These are phyloP conservation scores for Tanypteryx hageni DNA, from an alignment of 2,888 invertebrate species.

Conservation along the genomic window DNA sequence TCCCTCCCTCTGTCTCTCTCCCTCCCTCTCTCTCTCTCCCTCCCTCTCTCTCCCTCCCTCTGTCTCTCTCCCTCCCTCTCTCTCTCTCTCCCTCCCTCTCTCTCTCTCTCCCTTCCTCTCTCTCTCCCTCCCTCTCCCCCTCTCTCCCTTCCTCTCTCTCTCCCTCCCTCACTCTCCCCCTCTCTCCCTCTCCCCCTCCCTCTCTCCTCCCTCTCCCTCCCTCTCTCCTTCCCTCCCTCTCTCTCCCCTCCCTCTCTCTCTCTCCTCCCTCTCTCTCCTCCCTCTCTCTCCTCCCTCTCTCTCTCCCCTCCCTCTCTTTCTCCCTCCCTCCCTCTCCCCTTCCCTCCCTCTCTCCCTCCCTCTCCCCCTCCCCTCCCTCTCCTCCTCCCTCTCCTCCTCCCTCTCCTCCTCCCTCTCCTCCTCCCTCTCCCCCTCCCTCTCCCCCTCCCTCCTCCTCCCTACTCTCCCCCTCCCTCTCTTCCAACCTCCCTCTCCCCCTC, in stretches of 20 bases:
- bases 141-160: background rate
- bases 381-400: background rate
- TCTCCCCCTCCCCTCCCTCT: background rate
- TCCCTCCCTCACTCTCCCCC: background rate
- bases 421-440: background rate
- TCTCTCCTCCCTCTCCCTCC: background rate
- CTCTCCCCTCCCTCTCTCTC: too few relatives aligned
- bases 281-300: background rate
- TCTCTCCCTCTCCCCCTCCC: background rate
- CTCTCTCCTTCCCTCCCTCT: background rate
- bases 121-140: background rate
- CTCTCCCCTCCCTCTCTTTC: background rate
- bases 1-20: background rate
- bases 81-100: background rate
- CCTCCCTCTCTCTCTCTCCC: background rate
- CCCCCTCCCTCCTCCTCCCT: background rate
- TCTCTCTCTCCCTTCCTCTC: background rate
- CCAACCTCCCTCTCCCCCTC: background rate
- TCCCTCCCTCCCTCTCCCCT: background rate
- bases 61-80: too few relatives aligned
- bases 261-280: background rate
- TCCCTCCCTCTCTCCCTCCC: background rate
- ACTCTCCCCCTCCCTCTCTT: too few relatives aligned
- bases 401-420: background rate
- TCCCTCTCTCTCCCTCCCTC: background rate